Conservation (phyloP, 1,140 invertebrate species). For the Achatina immaculata region DNA sequence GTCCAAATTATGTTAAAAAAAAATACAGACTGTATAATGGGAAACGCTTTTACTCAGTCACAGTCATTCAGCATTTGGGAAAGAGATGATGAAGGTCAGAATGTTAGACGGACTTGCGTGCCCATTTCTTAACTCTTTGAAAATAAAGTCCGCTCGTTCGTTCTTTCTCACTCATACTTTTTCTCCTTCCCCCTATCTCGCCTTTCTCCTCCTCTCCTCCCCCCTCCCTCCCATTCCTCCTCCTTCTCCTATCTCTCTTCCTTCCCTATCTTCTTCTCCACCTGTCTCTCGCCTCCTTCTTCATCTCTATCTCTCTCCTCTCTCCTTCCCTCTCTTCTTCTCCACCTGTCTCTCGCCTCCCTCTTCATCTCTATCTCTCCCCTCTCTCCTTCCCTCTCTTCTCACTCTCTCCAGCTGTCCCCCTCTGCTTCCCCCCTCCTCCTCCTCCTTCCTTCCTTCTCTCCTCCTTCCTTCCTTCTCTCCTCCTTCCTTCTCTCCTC, state of each 20-base stretch:
- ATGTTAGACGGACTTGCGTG: too few species aligned
- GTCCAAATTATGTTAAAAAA: too few species aligned
- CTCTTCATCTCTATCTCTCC: neutral
- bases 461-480: conserved; percentile 14
- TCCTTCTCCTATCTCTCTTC: neutral
- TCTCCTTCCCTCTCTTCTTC: neutral
- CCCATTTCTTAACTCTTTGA: too few species aligned
- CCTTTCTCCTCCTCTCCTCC: neutral
- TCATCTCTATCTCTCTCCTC: neutral
- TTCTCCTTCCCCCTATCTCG: too few species aligned
- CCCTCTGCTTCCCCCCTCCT: neutral
- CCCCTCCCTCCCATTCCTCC: neutral
- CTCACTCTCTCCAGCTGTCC: neutral
- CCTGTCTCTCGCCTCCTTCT: neutral
- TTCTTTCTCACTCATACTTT: neutral
- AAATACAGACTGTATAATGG: too few species aligned
- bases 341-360: neutral
- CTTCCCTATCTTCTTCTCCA: neutral
- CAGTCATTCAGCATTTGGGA: too few species aligned
- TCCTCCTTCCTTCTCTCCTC: neutral
- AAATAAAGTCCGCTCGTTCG: neutral
- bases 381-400: neutral
- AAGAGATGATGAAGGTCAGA: too few species aligned
- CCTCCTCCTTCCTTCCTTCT: neutral
- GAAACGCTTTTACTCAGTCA: too few species aligned